A percentile compares a stretch with the other conserved stretches of the same genome.
Evolutionary conservation across 2,797 vertebrate genomes (phyloP).

Genomic region (Miopithecus talapoin): DNA sequence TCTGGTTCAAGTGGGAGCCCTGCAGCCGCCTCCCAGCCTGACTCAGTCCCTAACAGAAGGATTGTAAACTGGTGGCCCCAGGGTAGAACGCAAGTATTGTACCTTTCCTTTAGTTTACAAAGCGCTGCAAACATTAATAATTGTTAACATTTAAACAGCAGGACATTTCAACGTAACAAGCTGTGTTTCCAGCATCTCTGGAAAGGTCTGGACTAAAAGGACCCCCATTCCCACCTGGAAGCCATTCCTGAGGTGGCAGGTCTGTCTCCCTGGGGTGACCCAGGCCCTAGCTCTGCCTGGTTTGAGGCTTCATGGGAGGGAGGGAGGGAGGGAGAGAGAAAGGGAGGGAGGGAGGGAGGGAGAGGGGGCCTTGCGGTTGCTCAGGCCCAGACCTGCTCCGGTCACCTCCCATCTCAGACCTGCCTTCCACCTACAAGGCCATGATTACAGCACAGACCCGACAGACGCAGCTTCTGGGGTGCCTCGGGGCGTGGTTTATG

Average conservation of each 20-base stretch:
- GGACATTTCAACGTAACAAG: neutral
- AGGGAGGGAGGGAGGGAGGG: no score
- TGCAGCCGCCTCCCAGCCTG: neutral
- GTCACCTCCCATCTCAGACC: neutral
- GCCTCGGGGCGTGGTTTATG: rapidly evolving
- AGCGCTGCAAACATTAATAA: neutral
- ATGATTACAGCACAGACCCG: neutral
- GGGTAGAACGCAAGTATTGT: neutral
- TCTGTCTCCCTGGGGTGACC: neutral
- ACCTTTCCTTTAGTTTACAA: neutral
- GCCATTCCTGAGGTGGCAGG: neutral
- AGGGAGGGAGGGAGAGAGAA: no score
- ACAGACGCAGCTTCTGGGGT: rapidly evolving
- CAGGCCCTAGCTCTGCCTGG: neutral
- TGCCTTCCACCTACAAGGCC: neutral
- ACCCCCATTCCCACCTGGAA: neutral
- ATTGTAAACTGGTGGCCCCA: neutral
- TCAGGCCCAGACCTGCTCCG: no score
- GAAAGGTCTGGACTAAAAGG: neutral
- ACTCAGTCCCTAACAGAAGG: neutral
- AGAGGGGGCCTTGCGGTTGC: neutral
- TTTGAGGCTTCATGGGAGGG: neutral
- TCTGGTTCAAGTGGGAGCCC: neutral
- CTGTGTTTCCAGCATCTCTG: neutral
- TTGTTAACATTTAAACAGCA: neutral